phyloP scores from a whole-genome alignment of 1,140 invertebrate species.

The Drosophila virilis region DNA sequence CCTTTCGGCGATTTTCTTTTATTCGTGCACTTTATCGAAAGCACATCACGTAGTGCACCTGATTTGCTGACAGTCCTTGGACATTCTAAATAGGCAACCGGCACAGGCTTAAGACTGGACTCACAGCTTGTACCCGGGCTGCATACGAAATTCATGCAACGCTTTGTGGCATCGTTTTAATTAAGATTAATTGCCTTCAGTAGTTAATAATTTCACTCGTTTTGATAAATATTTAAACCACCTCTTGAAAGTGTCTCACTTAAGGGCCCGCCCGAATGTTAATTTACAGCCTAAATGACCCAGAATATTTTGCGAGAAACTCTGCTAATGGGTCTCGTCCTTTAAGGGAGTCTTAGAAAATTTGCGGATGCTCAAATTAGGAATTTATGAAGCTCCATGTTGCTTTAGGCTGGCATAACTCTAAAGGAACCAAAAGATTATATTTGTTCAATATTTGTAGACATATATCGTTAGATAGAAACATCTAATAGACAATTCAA shows the following conservation, averaged over 20 bases:
- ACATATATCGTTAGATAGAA: too few relatives aligned
- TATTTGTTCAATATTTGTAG: too few relatives aligned
- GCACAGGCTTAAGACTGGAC: conserved; percentile 30
- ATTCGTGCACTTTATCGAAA: conserved; percentile 76
- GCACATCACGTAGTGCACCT: conserved; percentile 78
- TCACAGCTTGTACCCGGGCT: conserved; percentile 15
- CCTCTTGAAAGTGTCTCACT: neutral
- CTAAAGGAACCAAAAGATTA: too few relatives aligned
- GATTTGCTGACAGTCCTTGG: conserved; percentile 74
- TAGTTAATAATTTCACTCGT: conserved; percentile 16
- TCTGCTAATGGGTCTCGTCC: neutral
- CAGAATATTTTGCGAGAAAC: neutral
- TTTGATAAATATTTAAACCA: conserved; percentile 8
- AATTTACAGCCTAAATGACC: neutral
- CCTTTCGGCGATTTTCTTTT: conserved; percentile 49
- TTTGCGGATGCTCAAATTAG: too few relatives aligned
- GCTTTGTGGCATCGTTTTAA: conserved; percentile 45
- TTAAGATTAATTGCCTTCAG: conserved; percentile 67
- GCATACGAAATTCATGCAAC: conserved; percentile 25
- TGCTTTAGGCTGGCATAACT: too few relatives aligned
- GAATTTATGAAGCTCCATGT: too few relatives aligned
- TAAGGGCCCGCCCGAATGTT: neutral
- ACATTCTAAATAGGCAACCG: conserved; percentile 61
- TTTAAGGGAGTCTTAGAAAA: too few relatives aligned
- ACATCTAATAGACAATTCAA: too few relatives aligned